phyloP scores from a whole-genome alignment of 2,113 vertebrate genomes.

The Anarrhichthys ocellatus region DNA sequence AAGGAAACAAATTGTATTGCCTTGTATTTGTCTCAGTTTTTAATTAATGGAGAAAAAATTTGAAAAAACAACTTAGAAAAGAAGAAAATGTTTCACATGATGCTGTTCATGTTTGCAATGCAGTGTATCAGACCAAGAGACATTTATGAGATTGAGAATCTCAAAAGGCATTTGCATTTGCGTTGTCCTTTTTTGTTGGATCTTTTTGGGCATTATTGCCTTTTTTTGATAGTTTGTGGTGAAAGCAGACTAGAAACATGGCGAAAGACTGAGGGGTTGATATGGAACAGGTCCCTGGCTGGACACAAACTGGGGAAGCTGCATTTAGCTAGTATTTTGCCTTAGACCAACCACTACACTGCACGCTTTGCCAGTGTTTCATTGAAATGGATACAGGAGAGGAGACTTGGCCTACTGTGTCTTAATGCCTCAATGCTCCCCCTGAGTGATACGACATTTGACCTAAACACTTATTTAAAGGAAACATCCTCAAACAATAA shows the following conservation, averaged over 20 bases:
- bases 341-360: not conserved
- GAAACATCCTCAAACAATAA: conserved; percentile 13
- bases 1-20: not conserved
- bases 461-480: not conserved
- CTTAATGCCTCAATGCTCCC: not conserved
- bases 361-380: not conserved
- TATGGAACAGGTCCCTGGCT: not conserved
- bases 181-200: not conserved
- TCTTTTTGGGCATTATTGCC: not conserved
- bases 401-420: not conserved
- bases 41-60: not conserved
- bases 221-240: not conserved
- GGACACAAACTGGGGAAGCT: not conserved
- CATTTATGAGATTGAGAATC: not conserved
- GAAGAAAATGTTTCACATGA: not conserved
- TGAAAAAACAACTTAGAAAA: not conserved
- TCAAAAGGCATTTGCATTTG: not conserved
- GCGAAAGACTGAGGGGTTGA: not conserved
- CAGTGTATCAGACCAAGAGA: not conserved
- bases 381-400: not conserved
- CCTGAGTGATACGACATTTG: not conserved
- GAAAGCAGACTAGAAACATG: not conserved
- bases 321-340: not conserved
- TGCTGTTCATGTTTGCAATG: not conserved
- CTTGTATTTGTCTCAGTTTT: not conserved